These are phyloP conservation scores for Planiliza haematocheilus DNA, from an alignment of 2,113 vertebrate species.

Conservation along the genomic window DNA sequence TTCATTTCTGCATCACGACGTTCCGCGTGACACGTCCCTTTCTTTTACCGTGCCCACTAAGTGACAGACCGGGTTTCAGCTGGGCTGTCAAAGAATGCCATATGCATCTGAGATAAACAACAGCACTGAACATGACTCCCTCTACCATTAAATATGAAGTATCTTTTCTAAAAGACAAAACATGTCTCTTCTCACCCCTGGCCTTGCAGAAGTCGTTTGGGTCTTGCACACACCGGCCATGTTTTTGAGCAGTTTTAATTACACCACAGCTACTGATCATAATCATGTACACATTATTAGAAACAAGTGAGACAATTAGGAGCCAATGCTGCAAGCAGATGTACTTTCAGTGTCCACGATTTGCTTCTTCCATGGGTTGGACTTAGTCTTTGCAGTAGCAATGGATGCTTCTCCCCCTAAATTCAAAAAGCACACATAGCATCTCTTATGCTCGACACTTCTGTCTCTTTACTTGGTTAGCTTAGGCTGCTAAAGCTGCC, in stretches of 20 bases:
- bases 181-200: too few relatives aligned
- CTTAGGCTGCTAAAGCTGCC: background rate
- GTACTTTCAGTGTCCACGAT: background rate
- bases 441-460: background rate
- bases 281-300: background rate
- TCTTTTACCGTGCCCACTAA: conserved; percentile 50
- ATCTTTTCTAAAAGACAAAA: too few relatives aligned
- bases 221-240: too few relatives aligned
- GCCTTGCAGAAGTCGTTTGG: too few relatives aligned
- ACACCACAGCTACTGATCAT: background rate
- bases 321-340: background rate
- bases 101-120: conserved; percentile 50
- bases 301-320: background rate
- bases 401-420: background rate
- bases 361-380: background rate
- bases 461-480: background rate
- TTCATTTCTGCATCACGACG: conserved; percentile 62
- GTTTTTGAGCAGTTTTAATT: too few relatives aligned
- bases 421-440: background rate
- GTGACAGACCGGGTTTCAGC: conserved; percentile 63
- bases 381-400: too few relatives aligned
- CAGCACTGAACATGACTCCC: conserved; percentile 16
- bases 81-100: conserved; percentile 66
- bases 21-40: conserved; percentile 64
- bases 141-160: background rate